Base-by-base conservation (phyloP, 2,888 invertebrate genomes). In the Apodemia mormo region DNA sequence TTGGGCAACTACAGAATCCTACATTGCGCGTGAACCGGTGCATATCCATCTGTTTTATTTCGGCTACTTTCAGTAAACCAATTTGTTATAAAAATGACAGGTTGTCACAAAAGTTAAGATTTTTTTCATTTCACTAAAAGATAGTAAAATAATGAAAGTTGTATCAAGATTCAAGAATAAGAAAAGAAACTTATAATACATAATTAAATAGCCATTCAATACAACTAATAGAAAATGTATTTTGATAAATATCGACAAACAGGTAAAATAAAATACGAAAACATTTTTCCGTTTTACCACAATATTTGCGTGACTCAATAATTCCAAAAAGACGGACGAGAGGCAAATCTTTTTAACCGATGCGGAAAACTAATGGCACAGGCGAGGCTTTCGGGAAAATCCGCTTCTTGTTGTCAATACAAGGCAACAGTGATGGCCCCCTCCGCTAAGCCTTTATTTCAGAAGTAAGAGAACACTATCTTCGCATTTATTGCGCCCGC, bases 391-490 rank as follows among this genome's bases (percentile, higher is more conserved):
- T 91, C 86, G 86, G 82, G 82, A 82, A 91, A 92, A 93, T 92
- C 92, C 91, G 90, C 89, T 92, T 89, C 90, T 90, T 90, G 91
- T 93, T 93, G 92, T 93, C 92, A 92, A 92, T 92, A 93, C 92
- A 86, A 85, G 86, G 90, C 88, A 85, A 86, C 90, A 83, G 86
- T 90, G 92, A 92, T 89, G 92, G 87, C 87, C 89, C 87, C 86
- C 89, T 82, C 86, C 81, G 87, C 87, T 92, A 91, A 92, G 91
- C 92, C 92, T 92, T 92, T 92, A 89, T 89, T 91, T 90, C 88
- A 87, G 81, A 87, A 88, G 85, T 82, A 83, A 80, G 76, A 82
- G 85, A 85, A 89, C 89, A 92, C 90, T 92, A 92, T 92, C 87
- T 86, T 78, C 80, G 85, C 87, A 89, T 90, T 90, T 89, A 90